A percentile compares a stretch with the other conserved stretches of the same genome.
phyloP scores from a whole-genome alignment of 1,140 invertebrate genomes.

The Chelonus insularis region DNA sequence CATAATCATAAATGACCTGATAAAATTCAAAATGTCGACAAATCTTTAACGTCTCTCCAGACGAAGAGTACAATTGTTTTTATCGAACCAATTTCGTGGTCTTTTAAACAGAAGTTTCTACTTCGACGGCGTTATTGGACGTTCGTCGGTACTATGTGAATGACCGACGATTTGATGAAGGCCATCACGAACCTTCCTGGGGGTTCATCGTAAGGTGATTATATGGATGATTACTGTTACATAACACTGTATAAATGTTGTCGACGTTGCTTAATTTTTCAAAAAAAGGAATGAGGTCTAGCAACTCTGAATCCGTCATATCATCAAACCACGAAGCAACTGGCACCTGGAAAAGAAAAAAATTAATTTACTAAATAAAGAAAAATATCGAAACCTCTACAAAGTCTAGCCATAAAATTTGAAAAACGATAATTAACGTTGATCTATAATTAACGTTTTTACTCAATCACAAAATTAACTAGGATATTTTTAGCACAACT shows the following conservation, averaged over 20 bases:
- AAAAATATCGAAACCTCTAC: too few relatives aligned
- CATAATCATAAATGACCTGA: too few relatives aligned
- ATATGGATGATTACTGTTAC: constrained; percentile 85
- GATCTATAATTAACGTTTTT: not conserved
- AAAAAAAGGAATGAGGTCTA: constrained; percentile 94
- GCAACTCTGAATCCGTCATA: constrained; percentile 90
- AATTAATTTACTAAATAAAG: not conserved
- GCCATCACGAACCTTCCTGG: constrained; percentile 47
- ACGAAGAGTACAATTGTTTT: not conserved
- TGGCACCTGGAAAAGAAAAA: constrained; percentile 73
- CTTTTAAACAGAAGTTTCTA: constrained; percentile 14
- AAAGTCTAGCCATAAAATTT: too few relatives aligned
- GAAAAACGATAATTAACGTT: too few relatives aligned
- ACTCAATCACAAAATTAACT: not conserved
- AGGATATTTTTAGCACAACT: not conserved
- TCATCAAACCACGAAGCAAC: constrained; percentile 98
- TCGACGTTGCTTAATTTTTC: constrained; percentile 93
- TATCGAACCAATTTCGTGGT: not conserved
- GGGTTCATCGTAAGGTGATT: constrained; percentile 60
- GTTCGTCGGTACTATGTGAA: constrained; percentile 34
- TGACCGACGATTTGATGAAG: constrained; percentile 45
- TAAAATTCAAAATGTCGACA: too few relatives aligned
- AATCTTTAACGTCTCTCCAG: not conserved
- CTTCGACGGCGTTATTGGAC: constrained; percentile 30
- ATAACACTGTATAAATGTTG: constrained; percentile 89